Conservation (phyloP, 2,113 vertebrate genomes). For the Fregata magnificens region DNA sequence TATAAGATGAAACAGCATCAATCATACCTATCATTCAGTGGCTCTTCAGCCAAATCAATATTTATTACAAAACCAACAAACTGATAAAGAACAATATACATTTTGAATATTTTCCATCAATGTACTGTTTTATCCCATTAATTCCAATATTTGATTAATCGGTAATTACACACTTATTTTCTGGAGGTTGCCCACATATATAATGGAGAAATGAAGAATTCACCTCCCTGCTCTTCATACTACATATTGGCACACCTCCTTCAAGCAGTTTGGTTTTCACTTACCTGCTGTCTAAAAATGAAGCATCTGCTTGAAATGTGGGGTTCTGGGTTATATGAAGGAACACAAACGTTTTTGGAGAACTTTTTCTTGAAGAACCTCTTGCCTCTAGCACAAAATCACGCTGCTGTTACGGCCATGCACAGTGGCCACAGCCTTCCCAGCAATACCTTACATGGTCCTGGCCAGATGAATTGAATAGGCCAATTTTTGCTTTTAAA, state of each 20-base stretch:
- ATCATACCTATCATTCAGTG: not conserved
- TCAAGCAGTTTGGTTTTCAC: not conserved
- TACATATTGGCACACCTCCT: not conserved
- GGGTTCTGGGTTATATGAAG: not conserved
- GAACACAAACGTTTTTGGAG: not conserved
- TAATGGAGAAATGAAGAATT: not conserved
- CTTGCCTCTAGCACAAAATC: not conserved
- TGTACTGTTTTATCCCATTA: not conserved
- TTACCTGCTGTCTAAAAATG: not conserved
- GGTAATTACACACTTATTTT: not conserved
- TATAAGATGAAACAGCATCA: not conserved
- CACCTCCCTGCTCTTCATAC: not conserved
- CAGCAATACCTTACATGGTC: not conserved
- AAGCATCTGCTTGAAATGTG: not conserved
- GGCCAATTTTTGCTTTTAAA: not conserved
- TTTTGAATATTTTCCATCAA: not conserved
- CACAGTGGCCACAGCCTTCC: not conserved
- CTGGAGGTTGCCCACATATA: not conserved
- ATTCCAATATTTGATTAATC: not conserved
- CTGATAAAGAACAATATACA: not conserved
- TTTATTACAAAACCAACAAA: constrained; percentile 21
- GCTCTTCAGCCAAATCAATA: not conserved
- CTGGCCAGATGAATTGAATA: not conserved
- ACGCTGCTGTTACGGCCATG: not conserved
- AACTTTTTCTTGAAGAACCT: not conserved